Evolutionary conservation across 2,113 vertebrate species (phyloP), one percentile per base, ranked within the genome.

Genomic region (Alligator sinensis): DNA sequence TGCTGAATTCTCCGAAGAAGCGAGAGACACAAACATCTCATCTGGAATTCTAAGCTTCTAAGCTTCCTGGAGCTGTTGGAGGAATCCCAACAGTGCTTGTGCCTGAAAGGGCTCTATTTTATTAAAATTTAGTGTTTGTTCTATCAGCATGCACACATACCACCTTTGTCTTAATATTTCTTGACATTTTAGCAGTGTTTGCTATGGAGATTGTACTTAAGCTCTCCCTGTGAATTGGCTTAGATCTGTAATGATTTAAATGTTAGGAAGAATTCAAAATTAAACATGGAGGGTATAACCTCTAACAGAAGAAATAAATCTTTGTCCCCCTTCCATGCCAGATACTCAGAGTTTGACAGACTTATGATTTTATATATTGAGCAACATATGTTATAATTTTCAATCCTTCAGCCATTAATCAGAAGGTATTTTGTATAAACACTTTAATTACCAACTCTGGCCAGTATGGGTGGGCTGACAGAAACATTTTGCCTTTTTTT

Each of bases 401-500:
- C 90, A 89, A 95, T 93, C 91, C 92, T 89, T 87, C 88, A 92
- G 77, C 89, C 80, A 91, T 97, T 96, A 97, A 96, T 97, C 96
- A 96, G 95, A 93, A 95, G 83, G 78, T 88, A 88, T 95, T 96
- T 96, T 92, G 91, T 96, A 91, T 95, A 96, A 96, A 97, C 93
- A 94, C 19, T 0, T 0, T 62, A 91, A 89, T 92, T 93, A 92
- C 94, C 83, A 87, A 89, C 89, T 76, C 96, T 93, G 85, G 62
- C 75, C 87, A 62, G 89, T 4, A 0, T 93, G 94, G 94, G 94
- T 96, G 96, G 96, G 91, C 95, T 92, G 93, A 93, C 86, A 94
- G 88, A 72, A 94, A 92, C 77, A 75, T 54, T 87, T 74, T 95
- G 91, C 90, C 90, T 90, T 10, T 78, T 80, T 77, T 66, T 72